phyloP scores from a whole-genome alignment of 2,113 vertebrate species.

The Stigmatopora argus region DNA sequence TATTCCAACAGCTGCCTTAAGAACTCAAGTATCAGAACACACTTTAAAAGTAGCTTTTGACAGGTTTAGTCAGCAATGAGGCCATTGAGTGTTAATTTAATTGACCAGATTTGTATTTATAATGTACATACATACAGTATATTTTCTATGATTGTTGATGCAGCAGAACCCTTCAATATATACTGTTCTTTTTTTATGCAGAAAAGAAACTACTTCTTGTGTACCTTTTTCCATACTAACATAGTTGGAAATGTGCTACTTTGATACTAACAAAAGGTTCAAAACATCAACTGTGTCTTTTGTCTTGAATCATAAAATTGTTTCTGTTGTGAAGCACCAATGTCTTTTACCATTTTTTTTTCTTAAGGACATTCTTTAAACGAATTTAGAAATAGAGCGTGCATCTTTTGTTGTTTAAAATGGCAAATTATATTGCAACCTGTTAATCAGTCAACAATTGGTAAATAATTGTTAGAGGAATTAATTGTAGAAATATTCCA shows the following conservation, averaged over 20 bases:
- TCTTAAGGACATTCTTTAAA: neutral
- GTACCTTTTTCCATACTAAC: conserved; percentile 9
- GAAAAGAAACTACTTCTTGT: conserved; percentile 8
- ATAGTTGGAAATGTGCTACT: conserved; percentile 10
- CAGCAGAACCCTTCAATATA: conserved; percentile 33
- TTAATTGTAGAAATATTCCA: neutral
- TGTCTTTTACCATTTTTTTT: neutral
- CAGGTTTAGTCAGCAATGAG: conserved; percentile 16
- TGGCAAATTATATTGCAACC: neutral
- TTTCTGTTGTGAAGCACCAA: neutral
- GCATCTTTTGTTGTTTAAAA: neutral
- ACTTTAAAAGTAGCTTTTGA: neutral
- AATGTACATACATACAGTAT: conserved; percentile 66
- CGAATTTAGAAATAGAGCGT: neutral
- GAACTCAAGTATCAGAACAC: neutral
- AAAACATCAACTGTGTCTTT: neutral
- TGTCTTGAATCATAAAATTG: conserved; percentile 1
- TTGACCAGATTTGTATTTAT: conserved; percentile 55
- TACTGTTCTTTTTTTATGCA: conserved; percentile 23
- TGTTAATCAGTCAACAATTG: neutral
- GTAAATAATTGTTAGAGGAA: neutral
- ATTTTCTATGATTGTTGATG: conserved; percentile 45
- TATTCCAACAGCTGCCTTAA: neutral
- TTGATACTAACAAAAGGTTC: conserved; percentile 27
- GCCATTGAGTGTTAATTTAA: conserved; percentile 45